These are phyloP conservation scores for Pedetes capensis DNA, from an alignment of 2,113 vertebrate genomes.

Conservation along the genomic window DNA sequence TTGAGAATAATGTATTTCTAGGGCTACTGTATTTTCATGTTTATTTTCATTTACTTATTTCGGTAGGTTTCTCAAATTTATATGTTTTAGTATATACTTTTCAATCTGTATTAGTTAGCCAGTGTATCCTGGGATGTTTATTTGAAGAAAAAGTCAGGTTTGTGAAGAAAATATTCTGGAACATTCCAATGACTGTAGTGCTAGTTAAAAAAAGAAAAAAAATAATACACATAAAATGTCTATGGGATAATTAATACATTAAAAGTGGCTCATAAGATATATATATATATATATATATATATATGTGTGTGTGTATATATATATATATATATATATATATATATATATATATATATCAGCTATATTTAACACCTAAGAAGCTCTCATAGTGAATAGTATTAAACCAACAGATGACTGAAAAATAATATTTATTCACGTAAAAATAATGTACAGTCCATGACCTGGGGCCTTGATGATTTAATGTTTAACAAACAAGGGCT, in stretches of 20 bases:
- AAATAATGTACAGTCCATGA: not conserved
- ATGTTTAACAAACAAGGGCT: not conserved
- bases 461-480: not conserved
- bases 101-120: not conserved
- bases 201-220: not conserved
- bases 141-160: not conserved
- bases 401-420: not conserved
- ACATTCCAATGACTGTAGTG: not conserved
- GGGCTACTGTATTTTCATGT: not conserved
- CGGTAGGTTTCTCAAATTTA: not conserved
- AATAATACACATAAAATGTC: not conserved
- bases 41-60: conserved; percentile 23
- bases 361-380: not conserved
- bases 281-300: not conserved
- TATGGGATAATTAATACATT: not conserved
- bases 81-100: not conserved
- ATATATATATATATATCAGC: not conserved
- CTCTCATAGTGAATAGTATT: not conserved
- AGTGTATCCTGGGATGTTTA: not conserved
- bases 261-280: not conserved
- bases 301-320: not conserved
- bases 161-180: not conserved
- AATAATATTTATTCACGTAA: not conserved
- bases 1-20: conserved; percentile 19
- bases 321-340: not conserved